Percentiles rank a stretch among this genome's conserved stretches.
Conservation (phyloP, 2,888 invertebrate species). For the Zaprionus obscuricornis region DNA sequence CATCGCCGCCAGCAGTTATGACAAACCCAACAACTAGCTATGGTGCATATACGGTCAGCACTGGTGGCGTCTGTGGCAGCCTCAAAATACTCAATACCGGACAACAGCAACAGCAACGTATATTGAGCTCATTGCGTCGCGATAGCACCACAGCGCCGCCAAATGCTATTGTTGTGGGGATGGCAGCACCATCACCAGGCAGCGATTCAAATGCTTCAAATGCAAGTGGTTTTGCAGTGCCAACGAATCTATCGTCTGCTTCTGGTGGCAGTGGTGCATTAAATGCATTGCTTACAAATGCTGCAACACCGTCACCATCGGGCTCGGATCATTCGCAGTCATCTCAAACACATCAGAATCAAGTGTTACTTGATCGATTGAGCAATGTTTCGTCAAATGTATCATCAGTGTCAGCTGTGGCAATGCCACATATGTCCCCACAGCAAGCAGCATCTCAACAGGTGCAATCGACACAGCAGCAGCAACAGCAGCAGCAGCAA, state of each 20-base stretch:
- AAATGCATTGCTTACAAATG: conserved; percentile 85
- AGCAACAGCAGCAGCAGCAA: conserved; percentile 75
- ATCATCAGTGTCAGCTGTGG: conserved; percentile 60
- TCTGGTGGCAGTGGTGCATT: conserved; percentile 66
- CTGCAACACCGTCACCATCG: conserved; percentile 81
- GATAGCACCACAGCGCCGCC: conserved; percentile 82
- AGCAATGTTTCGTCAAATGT: conserved; percentile 78
- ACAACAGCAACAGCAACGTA: conserved; percentile 76
- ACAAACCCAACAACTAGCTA: conserved; percentile 80
- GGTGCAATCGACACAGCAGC: conserved; percentile 57
- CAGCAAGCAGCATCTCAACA: conserved; percentile 60
- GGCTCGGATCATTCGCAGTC: conserved; percentile 82
- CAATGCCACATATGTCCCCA: conserved; percentile 81
- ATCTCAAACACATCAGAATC: conserved; percentile 78
- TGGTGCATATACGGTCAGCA: conserved; percentile 78
- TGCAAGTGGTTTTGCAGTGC: conserved; percentile 85
- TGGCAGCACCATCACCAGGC: conserved; percentile 83
- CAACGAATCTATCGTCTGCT: conserved; percentile 73
- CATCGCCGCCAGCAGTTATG: conserved; percentile 83
- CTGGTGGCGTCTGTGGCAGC: conserved; percentile 58
- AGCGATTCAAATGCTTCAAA: conserved; percentile 83
- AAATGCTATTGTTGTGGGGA: conserved; percentile 83
- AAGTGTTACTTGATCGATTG: conserved; percentile 81
- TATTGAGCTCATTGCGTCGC: conserved; percentile 82
- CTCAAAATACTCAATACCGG: conserved; percentile 76